Evolutionary conservation across 1,140 invertebrate species (phyloP).

Genomic region (Aphidius ervi): DNA sequence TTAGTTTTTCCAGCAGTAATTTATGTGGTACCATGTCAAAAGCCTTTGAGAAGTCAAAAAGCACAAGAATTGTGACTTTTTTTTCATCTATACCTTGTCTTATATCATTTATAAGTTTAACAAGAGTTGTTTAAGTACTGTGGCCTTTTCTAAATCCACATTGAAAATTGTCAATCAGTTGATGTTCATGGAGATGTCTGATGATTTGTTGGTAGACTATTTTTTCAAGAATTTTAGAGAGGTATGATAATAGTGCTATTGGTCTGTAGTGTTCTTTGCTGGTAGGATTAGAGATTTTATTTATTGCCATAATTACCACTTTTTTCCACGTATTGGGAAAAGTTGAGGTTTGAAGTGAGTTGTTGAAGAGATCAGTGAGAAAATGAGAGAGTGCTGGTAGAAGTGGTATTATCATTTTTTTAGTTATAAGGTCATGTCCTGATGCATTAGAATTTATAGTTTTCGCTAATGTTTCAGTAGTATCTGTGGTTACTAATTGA

Average conservation of each 20-base stretch:
- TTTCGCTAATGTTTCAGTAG: too few relatives aligned
- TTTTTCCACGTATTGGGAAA: constrained; percentile 2
- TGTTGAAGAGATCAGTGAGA: too few relatives aligned
- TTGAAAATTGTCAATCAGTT: constrained; percentile 12
- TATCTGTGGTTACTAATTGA: too few relatives aligned
- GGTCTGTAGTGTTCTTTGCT: background rate
- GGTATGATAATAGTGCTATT: background rate
- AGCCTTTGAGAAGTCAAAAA: constrained; percentile 29
- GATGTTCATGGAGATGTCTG: background rate
- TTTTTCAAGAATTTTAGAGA: constrained; percentile 1
- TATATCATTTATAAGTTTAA: constrained; percentile 21
- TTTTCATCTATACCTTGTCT: constrained; percentile 11
- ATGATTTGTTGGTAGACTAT: background rate
- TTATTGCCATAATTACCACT: background rate
- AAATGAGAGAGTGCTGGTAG: too few relatives aligned
- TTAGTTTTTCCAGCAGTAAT: constrained; percentile 14
- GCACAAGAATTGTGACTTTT: too few relatives aligned
- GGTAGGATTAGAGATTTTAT: background rate
- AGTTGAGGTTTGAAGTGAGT: background rate
- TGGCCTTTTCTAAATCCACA: constrained; percentile 17
- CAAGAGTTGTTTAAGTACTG: constrained; percentile 22
- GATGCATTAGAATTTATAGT: too few relatives aligned
- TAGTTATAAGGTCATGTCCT: too few relatives aligned
- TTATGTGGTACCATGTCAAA: constrained; percentile 28
- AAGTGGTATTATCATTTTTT: too few relatives aligned